Conservation (phyloP, 2,888 invertebrate genomes). For the Lampropteryx suffumata region DNA sequence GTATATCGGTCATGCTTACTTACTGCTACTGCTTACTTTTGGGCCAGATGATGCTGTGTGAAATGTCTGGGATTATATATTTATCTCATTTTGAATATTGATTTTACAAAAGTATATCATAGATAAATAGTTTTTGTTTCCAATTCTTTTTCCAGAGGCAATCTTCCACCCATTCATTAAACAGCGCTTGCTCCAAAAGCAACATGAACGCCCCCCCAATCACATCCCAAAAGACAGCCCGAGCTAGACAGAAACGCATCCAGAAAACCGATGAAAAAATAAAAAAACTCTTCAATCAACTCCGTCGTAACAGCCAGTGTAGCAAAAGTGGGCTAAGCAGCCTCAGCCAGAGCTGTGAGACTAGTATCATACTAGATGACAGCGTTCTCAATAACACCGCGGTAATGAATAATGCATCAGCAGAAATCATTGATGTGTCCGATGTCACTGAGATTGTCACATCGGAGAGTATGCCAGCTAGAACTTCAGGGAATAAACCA, state of each 20-base stretch:
- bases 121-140: too few species aligned
- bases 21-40: too few species aligned
- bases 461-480: background rate
- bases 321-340: background rate
- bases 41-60: too few species aligned
- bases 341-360: background rate
- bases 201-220: slow-evolving; percentile 31
- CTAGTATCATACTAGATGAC: slow-evolving; percentile 23
- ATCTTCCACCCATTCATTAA: slow-evolving; percentile 32
- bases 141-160: slow-evolving; percentile 43
- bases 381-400: background rate
- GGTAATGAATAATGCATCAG: background rate
- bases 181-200: slow-evolving; percentile 26
- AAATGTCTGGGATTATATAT: too few species aligned
- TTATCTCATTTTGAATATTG: too few species aligned
- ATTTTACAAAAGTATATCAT: too few species aligned
- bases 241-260: background rate
- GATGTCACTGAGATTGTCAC: background rate
- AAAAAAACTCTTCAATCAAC: slow-evolving; percentile 17
- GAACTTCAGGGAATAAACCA: background rate
- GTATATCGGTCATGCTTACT: too few species aligned
- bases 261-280: slow-evolving; percentile 19
- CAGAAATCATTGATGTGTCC: background rate
- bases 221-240: slow-evolving; percentile 38
- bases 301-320: slow-evolving; percentile 7